A percentile compares a stretch with the other conserved stretches of the same genome.
These are phyloP conservation scores for Blastomussa wellsi DNA, from an alignment of 92 coral and sea anemone species.

Conservation along the genomic window DNA sequence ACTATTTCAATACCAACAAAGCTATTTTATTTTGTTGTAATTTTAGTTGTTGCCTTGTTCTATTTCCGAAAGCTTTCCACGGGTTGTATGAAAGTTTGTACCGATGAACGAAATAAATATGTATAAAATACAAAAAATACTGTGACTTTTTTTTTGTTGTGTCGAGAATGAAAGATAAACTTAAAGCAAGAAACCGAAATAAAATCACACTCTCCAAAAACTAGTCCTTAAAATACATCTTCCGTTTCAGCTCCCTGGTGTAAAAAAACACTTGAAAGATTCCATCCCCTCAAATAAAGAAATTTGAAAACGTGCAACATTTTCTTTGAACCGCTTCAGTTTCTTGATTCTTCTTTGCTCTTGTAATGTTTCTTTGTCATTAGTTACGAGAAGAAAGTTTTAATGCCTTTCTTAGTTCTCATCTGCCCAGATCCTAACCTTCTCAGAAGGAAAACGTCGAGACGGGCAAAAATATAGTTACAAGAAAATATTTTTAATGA, in stretches of 20 bases:
- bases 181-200: background rate
- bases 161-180: background rate
- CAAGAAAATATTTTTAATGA: background rate
- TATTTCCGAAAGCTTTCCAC: background rate
- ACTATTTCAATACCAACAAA: background rate
- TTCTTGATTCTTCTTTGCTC: background rate
- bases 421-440: background rate
- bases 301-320: background rate
- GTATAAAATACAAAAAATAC: background rate
- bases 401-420: background rate
- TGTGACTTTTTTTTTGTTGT: background rate
- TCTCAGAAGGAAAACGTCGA: background rate
- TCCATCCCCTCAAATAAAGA: background rate
- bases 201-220: background rate
- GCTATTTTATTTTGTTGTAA: background rate
- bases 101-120: background rate
- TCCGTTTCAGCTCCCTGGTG: background rate
- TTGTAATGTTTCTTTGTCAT: background rate
- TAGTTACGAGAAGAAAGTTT: background rate
- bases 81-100: background rate
- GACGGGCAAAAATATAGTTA: background rate
- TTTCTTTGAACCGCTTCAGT: background rate
- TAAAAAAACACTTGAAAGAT: background rate
- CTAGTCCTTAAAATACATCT: background rate
- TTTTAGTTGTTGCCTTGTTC: background rate